Conservation (phyloP, 2,113 vertebrate species). For the Toxostoma redivivum region DNA sequence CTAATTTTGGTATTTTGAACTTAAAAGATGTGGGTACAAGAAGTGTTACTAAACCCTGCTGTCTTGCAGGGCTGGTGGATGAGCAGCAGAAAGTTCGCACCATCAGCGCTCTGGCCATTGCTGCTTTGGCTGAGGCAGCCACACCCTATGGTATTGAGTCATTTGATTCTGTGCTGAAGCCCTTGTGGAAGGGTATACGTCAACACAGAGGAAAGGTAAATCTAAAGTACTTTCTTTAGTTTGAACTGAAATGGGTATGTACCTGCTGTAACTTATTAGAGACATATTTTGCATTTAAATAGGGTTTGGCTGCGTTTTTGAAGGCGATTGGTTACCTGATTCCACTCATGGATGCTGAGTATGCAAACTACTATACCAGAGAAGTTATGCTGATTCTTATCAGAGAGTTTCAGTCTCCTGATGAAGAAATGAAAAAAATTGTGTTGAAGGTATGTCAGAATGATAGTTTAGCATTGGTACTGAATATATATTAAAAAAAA, state of each 20-base stretch:
- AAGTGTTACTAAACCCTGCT: neutral
- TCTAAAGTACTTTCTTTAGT: neutral
- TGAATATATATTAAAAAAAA: neutral
- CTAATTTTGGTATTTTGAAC: neutral
- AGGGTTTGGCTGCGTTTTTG: constrained; percentile 97
- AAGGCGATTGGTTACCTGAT: constrained; percentile 99
- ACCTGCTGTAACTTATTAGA: neutral
- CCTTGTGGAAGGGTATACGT: constrained; percentile 97
- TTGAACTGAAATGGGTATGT: neutral
- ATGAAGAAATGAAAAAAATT: constrained; percentile 99
- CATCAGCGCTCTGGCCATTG: constrained; percentile 97
- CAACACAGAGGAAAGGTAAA: constrained; percentile 97
- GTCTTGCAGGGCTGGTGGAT: constrained; percentile 88
- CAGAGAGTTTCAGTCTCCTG: constrained; percentile 98
- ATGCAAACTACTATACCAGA: constrained; percentile 98
- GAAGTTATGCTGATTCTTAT: constrained; percentile 99
- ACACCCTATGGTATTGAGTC: constrained; percentile 98
- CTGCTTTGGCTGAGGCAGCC: constrained; percentile 95
- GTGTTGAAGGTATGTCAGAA: constrained; percentile 86
- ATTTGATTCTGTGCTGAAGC: constrained; percentile 97
- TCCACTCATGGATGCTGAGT: constrained; percentile 97
- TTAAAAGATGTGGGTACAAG: accelerated
- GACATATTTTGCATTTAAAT: neutral
- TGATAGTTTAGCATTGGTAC: neutral
- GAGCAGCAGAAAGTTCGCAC: constrained; percentile 99